Evolutionary conservation across 2,113 vertebrate species (phyloP).

Genomic region (Emydocephalus ijimae): DNA sequence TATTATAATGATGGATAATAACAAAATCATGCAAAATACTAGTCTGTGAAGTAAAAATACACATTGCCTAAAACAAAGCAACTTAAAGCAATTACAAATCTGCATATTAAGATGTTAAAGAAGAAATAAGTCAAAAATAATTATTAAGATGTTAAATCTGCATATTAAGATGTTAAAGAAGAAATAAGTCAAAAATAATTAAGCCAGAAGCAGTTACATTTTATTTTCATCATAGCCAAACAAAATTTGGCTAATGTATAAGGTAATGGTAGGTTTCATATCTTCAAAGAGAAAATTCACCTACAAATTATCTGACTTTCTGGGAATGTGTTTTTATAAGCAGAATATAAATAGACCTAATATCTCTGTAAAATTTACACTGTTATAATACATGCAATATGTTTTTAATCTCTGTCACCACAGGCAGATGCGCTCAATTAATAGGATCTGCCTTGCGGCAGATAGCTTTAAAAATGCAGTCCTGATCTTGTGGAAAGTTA

Average conservation of each 20-base stretch:
- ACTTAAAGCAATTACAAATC: neutral
- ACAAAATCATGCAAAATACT: neutral
- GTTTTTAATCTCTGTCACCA: neutral
- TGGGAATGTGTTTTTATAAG: neutral
- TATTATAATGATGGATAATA: neutral
- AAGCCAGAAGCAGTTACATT: neutral
- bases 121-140: neutral
- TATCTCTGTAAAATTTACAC: neutral
- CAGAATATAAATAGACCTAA: neutral
- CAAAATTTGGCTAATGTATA: neutral
- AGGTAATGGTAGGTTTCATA: neutral
- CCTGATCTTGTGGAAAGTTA: neutral
- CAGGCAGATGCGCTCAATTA: neutral
- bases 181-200: neutral
- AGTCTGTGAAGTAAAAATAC: neutral
- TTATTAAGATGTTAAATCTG: too few species aligned
- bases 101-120: neutral
- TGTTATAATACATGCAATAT: neutral
- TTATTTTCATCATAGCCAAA: neutral
- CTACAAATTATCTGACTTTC: neutral
- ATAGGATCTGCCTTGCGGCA: neutral
- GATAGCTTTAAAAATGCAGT: neutral
- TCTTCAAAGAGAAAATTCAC: neutral
- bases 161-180: too few species aligned
- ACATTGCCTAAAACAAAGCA: neutral